Base-by-base conservation (phyloP, 2,888 invertebrate genomes). In the Pseudococcus viburni region DNA sequence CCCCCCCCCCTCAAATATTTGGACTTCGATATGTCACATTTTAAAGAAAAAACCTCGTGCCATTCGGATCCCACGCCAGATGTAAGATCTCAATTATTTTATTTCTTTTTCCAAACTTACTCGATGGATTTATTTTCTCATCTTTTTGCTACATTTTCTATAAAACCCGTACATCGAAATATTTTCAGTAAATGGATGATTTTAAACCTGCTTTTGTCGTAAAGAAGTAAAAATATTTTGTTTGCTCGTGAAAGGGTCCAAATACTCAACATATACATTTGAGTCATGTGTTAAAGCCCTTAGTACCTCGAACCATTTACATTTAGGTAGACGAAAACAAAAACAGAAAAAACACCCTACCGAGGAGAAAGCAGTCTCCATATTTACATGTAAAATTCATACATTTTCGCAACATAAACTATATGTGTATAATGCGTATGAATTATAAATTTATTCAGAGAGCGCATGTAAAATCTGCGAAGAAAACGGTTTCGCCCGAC, bases 311-410 rank as follows among this genome's bases (percentile, higher is more conserved):
- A 22, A 22, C 19, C 22, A 64, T 64, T 22, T 64, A 64, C 64
- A 64, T 64, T 64, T 22, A 11, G 64, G 64, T 33, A 33, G 26
- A 33, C 64, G 64, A 22, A 33, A 33, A 33, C 26, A 64, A 64
- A 64, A 64, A 64, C 59, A 59, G 59, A 15, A 12, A 17, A 51
- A 19, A 22, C 7, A 33, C 26, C 26, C 26, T 33, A 33, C 26
- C 26, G 26, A 33, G 11, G 64, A 64, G 22, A 64, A 64, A 64
- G 11, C 9, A 64, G 77, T 77, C 77, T 33, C 77, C 77, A 39
- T 77, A 77, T 77, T 77, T 26, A 26, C 77, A 77, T 77, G 77
- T 77, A 77, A 77, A 26, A 77, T 77, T 77, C 77, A 77, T 39
- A 15, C 39, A 39, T 77, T 77, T 77, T 77, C 77, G 17, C 77